Base-by-base conservation (phyloP, 2,797 vertebrate genomes). In the Ctenopoma multispine region DNA sequence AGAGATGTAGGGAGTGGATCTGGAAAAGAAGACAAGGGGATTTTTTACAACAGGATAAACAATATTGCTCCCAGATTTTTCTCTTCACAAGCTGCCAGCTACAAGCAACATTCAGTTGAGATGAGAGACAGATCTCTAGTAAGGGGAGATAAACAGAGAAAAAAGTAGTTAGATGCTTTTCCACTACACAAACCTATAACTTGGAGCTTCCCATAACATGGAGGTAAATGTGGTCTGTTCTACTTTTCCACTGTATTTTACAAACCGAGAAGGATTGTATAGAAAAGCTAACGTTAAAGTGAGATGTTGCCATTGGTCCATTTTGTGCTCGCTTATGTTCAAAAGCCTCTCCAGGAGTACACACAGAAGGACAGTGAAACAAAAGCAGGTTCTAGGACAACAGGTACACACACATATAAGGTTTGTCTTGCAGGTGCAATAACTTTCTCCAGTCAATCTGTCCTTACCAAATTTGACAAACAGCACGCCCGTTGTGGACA, bases 381-480 rank as follows among this genome's bases (percentile, higher is more conserved):
- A 4, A 15, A 14, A 14, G 1, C 38, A 38, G 36, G 13, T 3
- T 2, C 38, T 5, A 15, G 38, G 4, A 41, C 3, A 41, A 41
- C 3, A 3, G 38, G 38, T 5, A 41, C 14, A 4, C 13, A 14
- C 12, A 5, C 38, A 41, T 4, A 11, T 38, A 38, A 11, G 36
- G 12, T 10, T 29, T 6, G 27, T 29, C 27, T 29, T 6, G 4
- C 27, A 29, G 27, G 27, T 18, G 15, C 21, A 12, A 46, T 29
- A 34, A 13, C 13, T 41, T 5, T 49, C 36, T 1, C 7, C 27
- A 31, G 4, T 21, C n/a, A 15, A 51, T 20, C 3, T 47, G 5
- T 47, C 50, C 96, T 94, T 89, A 99, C 98, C 97, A 0, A 99
- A 99, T 80, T 99, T 99, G 18, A 99, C 97, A 2, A 97, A 99